Evolutionary conservation across 2,888 invertebrate genomes (phyloP), one percentile per base, ranked within the genome.

Genomic region (Kuschelorhynchus macadamiae): DNA sequence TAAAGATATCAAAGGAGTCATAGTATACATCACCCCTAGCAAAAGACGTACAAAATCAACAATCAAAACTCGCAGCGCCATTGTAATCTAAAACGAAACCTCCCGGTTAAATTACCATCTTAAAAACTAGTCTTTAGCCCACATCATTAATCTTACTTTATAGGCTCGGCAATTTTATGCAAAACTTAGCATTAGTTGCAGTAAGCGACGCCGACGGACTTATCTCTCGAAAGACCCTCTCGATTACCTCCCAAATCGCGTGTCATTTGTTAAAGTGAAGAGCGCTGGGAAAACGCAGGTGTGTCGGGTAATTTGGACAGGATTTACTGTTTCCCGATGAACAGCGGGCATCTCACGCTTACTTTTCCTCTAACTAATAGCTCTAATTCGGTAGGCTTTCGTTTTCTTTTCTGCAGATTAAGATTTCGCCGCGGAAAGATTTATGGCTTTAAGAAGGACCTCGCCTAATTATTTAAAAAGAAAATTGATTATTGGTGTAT

Each of bases 181-280:
- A 79, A 80, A 81, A 81, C 78, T 79, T 77, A 76, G 77, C 76
- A 78, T 80, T 81, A 80, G 76, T 70, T 64, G 67, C 67, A 53
- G 68, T 53, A 56, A 44, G 74, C 77, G 77, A 74, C 75, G 77
- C 74, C 75, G 78, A 76, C 74, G 78, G 78, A 79, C 79, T 80
- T 80, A 80, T 80, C 79, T n/a, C 79, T 80, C 18, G 17, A 14
- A 64, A 44, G 71, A 41, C 68, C 56, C 71, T 68, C 71, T 71
- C 71, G 71, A 81, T 82, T 82, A 81, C 74, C 72, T 78, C 75
- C 77, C 77, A 81, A 81, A 81, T 81, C 82, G 82, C 80, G 79
- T 80, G 81, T 81, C 82, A 82, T 82, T 82, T 81, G 81, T 82
- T 81, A 80, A 79, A 79, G 79, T 77, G 77, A 74, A 74, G 75